A percentile compares a stretch with the other conserved stretches of the same genome.
phyloP scores from a whole-genome alignment of 2,113 vertebrate species.

The Dipodomys merriami region DNA sequence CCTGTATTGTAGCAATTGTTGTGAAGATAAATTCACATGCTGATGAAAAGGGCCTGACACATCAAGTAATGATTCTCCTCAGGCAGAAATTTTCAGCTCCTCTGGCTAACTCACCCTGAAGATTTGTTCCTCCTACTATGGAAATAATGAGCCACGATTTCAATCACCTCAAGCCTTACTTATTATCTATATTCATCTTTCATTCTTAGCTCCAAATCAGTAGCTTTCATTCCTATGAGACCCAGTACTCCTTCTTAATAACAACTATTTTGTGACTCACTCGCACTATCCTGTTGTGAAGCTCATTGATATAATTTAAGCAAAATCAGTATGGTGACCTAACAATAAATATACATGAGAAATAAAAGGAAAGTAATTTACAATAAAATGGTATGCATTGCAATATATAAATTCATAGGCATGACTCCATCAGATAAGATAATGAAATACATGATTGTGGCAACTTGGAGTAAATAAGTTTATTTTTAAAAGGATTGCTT shows the following conservation, averaged over 20 bases:
- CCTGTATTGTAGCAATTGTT: not conserved
- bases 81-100: slow-evolving; percentile 46
- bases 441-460: slow-evolving; percentile 63
- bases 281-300: slow-evolving; percentile 59
- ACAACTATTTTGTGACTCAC: slow-evolving; percentile 60
- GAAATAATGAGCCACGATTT: slow-evolving; percentile 41
- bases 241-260: slow-evolving; percentile 57
- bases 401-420: slow-evolving; percentile 55
- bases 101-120: slow-evolving; percentile 26
- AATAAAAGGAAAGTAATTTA: slow-evolving; percentile 63
- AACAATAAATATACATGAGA: slow-evolving; percentile 64
- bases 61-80: slow-evolving; percentile 24
- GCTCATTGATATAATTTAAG: slow-evolving; percentile 53
- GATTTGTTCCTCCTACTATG: slow-evolving; percentile 19
- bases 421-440: slow-evolving; percentile 5
- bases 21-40: slow-evolving; percentile 17
- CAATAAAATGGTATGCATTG: slow-evolving; percentile 58
- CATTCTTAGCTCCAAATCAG: slow-evolving; percentile 54
- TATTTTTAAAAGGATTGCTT: not conserved
- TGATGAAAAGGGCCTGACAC: slow-evolving; percentile 50
- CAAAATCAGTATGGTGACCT: slow-evolving; percentile 50
- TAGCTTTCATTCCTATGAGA: slow-evolving; percentile 55
- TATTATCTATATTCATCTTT: slow-evolving; percentile 54
- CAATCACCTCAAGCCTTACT: slow-evolving; percentile 30
- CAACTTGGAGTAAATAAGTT: slow-evolving; percentile 58